Evolutionary conservation across 2,113 vertebrate species (phyloP).

Genomic region (Notothenia coriiceps): DNA sequence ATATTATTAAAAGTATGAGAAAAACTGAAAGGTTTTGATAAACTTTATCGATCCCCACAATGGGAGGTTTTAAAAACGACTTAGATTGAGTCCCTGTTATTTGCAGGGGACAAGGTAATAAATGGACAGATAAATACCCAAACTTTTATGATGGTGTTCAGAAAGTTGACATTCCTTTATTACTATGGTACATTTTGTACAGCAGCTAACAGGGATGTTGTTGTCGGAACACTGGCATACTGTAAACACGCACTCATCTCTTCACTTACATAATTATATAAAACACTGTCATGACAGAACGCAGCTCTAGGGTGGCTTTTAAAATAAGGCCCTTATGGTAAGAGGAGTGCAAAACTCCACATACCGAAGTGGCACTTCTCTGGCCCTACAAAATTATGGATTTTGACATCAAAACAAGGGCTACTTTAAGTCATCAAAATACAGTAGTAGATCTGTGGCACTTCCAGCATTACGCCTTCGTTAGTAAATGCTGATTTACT

Average conservation of each 20-base stretch:
- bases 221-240: neutral
- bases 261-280: neutral
- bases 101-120: neutral
- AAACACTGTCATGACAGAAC: constrained; percentile 12
- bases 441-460: neutral
- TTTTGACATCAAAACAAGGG: neutral
- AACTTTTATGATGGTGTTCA: constrained; percentile 6
- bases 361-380: constrained; percentile 35
- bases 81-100: constrained; percentile 6
- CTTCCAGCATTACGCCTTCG: neutral
- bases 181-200: constrained; percentile 3
- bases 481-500: constrained; percentile 12
- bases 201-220: neutral
- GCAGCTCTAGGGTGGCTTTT: constrained; percentile 28
- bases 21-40: constrained; percentile 15
- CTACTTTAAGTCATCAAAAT: no score
- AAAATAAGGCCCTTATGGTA: constrained; percentile 23
- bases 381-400: constrained; percentile 12
- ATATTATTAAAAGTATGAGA: constrained; percentile 14
- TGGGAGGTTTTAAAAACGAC: constrained; percentile 14
- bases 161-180: constrained; percentile 1
- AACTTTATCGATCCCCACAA: constrained; percentile 37
- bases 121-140: constrained; percentile 2
- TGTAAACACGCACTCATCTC: constrained; percentile 9
- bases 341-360: constrained; percentile 34